Conservation (phyloP, 2,113 vertebrate genomes). For the Colius striatus region DNA sequence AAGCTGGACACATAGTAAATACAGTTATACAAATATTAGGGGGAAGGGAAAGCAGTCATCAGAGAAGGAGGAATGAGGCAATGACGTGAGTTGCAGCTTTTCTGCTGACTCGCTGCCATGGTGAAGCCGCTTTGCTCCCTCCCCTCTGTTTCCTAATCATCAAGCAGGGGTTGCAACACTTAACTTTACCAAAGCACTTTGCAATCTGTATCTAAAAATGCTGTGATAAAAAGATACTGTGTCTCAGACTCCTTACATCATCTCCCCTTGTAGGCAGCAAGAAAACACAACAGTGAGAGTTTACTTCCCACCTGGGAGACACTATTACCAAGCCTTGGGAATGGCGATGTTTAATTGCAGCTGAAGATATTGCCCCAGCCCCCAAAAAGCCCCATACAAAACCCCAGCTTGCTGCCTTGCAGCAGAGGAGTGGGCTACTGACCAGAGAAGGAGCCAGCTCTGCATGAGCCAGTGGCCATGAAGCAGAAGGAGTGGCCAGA, state of each 20-base stretch:
- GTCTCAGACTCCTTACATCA: neutral
- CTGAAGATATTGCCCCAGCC: neutral
- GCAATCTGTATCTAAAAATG: neutral
- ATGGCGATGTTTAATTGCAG: neutral
- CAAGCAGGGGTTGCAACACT: neutral
- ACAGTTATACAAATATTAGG: neutral
- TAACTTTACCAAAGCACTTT: neutral
- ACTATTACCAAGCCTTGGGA: neutral
- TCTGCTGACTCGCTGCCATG: constrained; percentile 6
- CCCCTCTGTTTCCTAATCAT: neutral
- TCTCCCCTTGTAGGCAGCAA: neutral
- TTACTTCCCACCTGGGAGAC: neutral
- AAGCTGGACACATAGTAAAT: neutral
- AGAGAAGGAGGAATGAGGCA: neutral
- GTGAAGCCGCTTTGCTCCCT: neutral
- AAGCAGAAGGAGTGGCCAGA: neutral
- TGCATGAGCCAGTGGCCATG: accelerated
- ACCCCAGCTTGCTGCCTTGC: neutral
- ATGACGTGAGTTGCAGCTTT: neutral
- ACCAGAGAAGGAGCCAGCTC: neutral
- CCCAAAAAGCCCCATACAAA: neutral
- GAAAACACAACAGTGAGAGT: neutral
- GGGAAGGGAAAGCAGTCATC: neutral
- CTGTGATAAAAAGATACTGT: neutral
- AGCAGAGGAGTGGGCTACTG: accelerated